Evolutionary conservation across 2,797 vertebrate genomes (phyloP), one percentile per base, ranked within the genome.

Genomic region (Neoniphon sammara): DNA sequence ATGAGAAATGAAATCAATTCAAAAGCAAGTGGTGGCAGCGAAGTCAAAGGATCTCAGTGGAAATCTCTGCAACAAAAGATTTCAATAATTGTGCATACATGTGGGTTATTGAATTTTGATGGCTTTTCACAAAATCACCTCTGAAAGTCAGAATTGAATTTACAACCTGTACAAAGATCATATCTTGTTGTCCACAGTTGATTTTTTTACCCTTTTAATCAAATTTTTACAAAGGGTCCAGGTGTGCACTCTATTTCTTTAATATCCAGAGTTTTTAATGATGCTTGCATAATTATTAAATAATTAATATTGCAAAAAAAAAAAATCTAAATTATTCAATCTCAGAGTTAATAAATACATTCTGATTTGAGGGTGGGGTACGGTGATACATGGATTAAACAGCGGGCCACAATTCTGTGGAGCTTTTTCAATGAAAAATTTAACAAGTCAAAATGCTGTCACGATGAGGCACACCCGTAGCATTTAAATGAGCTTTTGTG

Each of bases 351-450:
- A 9, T 70, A 18, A 14, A 27, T 39, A 23, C 46, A 67, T 67
- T 66, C 54, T 67, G 34, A 39, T 30, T 49, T 52, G 63, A 52
- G 73, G 75, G 69, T 20, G 69, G 49, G 63, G 77, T 42, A 17
- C 58, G 59, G 62, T 23, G 23, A 63, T 47, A 64, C 71, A 72
- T 20, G 63, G 77, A 81, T 86, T 79, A 86, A 62, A 31, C 75
- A 61, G 83, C 80, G 18, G 57, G 56, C 31, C 58, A 30, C 20
- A 21, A 50, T 39, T 59, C 46, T 21, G 70, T 66, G 66, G 54
- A 83, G 82, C 82, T 78, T 89, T 87, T 86, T 84, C 88, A 88
- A 91, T 92, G 42, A 91, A 93, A 93, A 85, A 86, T 90, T 89
- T 42, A 92, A 88, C 88, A 85, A 84, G 80, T 87, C 53, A 76